These are phyloP conservation scores for Sarcophaga variegata DNA, from an alignment of 2,888 invertebrate genomes.

Conservation along the genomic window DNA sequence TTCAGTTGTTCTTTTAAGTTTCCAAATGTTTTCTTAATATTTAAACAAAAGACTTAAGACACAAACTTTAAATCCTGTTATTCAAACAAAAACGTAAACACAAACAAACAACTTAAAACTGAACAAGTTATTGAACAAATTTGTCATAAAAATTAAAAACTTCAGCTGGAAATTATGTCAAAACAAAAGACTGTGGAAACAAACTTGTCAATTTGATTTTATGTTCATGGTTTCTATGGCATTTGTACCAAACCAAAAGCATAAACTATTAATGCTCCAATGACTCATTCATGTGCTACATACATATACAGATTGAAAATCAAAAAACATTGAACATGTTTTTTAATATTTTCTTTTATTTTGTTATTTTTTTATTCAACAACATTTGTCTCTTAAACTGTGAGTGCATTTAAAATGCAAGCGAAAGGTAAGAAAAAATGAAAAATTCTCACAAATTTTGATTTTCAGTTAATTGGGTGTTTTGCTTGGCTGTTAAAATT, in stretches of 20 bases:
- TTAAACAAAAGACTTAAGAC: too few species aligned
- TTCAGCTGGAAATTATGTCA: background rate
- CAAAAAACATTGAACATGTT: slow-evolving; percentile 49
- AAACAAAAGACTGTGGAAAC: slow-evolving; percentile 33
- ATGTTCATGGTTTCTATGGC: background rate
- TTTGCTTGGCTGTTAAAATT: too few species aligned
- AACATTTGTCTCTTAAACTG: slow-evolving; percentile 45
- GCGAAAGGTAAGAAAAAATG: slow-evolving; percentile 23
- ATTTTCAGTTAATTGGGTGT: slow-evolving; percentile 52
- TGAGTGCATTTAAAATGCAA: slow-evolving; percentile 44
- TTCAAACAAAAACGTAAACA: too few species aligned
- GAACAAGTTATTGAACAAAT: background rate
- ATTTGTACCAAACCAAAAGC: background rate
- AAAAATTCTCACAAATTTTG: slow-evolving; percentile 51
- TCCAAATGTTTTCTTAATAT: too few species aligned
- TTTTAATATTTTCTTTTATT: background rate
- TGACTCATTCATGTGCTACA: slow-evolving; percentile 45
- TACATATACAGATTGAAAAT: background rate
- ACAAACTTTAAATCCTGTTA: too few species aligned
- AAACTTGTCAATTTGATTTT: slow-evolving; percentile 24
- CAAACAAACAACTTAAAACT: background rate
- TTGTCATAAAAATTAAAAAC: background rate
- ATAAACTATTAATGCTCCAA: slow-evolving; percentile 27
- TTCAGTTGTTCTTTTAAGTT: too few species aligned
- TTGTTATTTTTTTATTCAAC: slow-evolving; percentile 27